A percentile compares a stretch with the other conserved stretches of the same genome.
Evolutionary conservation across 2,113 vertebrate genomes (phyloP).

Genomic region (Microtus oregoni): DNA sequence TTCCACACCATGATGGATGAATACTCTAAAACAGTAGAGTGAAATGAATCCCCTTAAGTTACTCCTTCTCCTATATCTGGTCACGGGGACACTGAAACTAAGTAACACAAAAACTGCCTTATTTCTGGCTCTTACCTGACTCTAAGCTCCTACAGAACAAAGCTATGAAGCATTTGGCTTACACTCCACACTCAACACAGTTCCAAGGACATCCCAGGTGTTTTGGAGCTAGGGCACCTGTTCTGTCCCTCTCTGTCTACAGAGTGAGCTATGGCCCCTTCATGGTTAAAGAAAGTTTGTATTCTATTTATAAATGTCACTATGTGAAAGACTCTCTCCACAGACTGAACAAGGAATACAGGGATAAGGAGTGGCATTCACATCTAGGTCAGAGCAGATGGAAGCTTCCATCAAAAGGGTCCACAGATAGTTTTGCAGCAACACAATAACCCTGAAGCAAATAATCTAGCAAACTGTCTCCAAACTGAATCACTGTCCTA

Average conservation of each 20-base stretch:
- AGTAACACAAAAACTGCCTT: not conserved
- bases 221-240: not conserved
- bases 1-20: no score
- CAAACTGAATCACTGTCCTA: not conserved
- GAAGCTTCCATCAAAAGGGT: not conserved
- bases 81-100: not conserved
- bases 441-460: no score
- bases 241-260: not conserved
- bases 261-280: not conserved
- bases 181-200: not conserved
- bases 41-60: not conserved
- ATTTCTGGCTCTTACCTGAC: not conserved
- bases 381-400: not conserved
- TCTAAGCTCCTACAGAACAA: not conserved
- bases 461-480: not conserved
- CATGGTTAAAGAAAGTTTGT: not conserved
- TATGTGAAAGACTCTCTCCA: not conserved
- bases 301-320: not conserved
- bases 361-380: accelerated
- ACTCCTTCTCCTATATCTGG: not conserved
- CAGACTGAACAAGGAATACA: not conserved
- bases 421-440: not conserved
- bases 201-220: not conserved
- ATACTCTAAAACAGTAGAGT: not conserved
- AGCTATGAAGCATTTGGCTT: not conserved